Conservation (phyloP, 2,113 vertebrate species). For the Odontophorus gujanensis region DNA sequence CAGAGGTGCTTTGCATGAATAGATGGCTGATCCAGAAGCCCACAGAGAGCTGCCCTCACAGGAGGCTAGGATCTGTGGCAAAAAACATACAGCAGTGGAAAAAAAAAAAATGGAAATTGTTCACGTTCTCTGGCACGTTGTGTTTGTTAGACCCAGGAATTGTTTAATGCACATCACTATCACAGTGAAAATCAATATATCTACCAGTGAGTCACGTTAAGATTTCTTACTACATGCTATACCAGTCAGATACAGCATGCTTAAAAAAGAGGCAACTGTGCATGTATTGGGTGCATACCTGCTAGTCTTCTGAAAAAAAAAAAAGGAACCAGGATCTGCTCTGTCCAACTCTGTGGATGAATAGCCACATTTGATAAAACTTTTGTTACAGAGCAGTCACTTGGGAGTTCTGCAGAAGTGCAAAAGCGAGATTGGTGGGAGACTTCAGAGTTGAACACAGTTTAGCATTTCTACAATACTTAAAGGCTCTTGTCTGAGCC, state of each 20-base stretch:
- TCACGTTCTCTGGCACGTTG: background rate
- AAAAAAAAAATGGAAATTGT: background rate
- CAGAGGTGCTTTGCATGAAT: background rate
- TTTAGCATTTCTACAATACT: background rate
- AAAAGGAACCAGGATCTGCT: background rate
- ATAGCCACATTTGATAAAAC: background rate
- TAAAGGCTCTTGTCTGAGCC: background rate
- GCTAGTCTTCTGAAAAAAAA: background rate
- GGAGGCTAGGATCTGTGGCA: background rate
- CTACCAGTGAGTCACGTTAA: background rate
- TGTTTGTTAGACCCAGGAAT: background rate
- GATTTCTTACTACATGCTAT: background rate
- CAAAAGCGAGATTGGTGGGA: background rate
- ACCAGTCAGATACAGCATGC: background rate
- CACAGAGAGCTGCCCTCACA: background rate
- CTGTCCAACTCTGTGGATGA: background rate
- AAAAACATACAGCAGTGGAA: background rate
- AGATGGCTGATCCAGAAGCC: background rate
- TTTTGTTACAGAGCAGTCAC: background rate
- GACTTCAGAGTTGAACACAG: background rate
- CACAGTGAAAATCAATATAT: background rate
- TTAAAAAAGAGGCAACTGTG: background rate
- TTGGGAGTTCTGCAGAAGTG: background rate
- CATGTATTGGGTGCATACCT: fast-evolving
- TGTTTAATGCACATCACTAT: background rate